Conservation (phyloP, 2,888 invertebrate species). For the Mesoligia furuncula region DNA sequence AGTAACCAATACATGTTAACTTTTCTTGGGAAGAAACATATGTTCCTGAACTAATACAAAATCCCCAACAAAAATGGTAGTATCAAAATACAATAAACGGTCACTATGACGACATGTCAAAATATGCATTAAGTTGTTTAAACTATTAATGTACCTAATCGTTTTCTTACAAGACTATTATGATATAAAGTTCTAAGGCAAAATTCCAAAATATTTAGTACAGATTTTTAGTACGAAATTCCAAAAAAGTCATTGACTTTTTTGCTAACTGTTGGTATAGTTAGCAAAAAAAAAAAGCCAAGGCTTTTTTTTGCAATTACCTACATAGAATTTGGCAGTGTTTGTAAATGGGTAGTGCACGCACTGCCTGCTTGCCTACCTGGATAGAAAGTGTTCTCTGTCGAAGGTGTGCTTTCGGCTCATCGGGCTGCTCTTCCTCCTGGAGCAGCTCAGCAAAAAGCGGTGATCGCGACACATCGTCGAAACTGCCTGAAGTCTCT, state of each 20-base stretch:
- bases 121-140: no score
- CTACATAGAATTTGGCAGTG: not conserved
- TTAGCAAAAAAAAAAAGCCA: constrained; percentile 8
- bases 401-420: constrained; percentile 68
- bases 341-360: not conserved
- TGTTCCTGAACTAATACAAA: not conserved
- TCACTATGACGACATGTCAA: no score
- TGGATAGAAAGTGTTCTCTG: constrained; percentile 84
- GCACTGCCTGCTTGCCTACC: constrained; percentile 69
- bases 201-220: no score
- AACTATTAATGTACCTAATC: no score
- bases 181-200: no score
- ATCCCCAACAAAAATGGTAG: not conserved
- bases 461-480: constrained; percentile 89
- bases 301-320: not conserved
- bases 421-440: constrained; percentile 80
- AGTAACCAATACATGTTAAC: no score
- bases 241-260: not conserved
- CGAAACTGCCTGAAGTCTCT: constrained; percentile 90
- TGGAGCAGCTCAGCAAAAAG: constrained; percentile 86
- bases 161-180: no score
- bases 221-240: no score
- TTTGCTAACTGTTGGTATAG: not conserved
- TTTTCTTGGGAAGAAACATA: no score
- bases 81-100: no score